These are phyloP conservation scores for Henricia sp. DNA, from an alignment of 53 echinoderm and acorn worm genomes.

Conservation along the genomic window DNA sequence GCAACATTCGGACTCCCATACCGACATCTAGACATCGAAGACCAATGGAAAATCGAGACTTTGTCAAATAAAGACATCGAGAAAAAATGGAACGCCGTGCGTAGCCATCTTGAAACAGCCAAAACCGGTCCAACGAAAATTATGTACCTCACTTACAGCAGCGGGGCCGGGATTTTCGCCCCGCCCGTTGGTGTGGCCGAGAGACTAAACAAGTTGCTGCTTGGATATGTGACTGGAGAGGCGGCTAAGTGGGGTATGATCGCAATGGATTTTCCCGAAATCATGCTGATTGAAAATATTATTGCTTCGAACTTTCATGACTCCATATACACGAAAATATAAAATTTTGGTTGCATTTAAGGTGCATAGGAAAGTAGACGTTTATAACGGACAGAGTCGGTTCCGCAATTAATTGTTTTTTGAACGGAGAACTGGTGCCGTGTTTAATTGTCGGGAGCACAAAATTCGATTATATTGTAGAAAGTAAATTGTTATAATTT, in stretches of 20 bases:
- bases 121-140: background rate
- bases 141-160: conserved; percentile 32
- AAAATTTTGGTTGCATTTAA: too few relatives aligned
- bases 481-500: too few relatives aligned
- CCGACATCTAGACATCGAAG: background rate
- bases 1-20: conserved; percentile 19
- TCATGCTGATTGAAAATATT: background rate
- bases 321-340: too few relatives aligned
- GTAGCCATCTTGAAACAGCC: conserved; percentile 22
- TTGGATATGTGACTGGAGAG: background rate
- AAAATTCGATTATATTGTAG: too few relatives aligned
- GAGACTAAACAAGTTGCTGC: conserved; percentile 3
- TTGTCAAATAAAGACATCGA: conserved; percentile 16
- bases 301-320: background rate
- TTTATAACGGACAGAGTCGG: too few relatives aligned
- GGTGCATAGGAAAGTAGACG: too few relatives aligned
- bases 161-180: conserved; percentile 23
- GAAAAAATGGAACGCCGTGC: conserved; percentile 30
- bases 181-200: conserved; percentile 32
- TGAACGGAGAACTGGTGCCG: too few relatives aligned
- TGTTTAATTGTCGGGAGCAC: too few relatives aligned
- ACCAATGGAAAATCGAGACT: background rate
- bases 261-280: background rate
- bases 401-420: too few relatives aligned
- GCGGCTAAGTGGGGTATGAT: conserved; percentile 11